Percentiles rank a stretch among this genome's conserved stretches.
phyloP scores from a whole-genome alignment of 2,888 invertebrate genomes.

The Eristalis arbustorum region DNA sequence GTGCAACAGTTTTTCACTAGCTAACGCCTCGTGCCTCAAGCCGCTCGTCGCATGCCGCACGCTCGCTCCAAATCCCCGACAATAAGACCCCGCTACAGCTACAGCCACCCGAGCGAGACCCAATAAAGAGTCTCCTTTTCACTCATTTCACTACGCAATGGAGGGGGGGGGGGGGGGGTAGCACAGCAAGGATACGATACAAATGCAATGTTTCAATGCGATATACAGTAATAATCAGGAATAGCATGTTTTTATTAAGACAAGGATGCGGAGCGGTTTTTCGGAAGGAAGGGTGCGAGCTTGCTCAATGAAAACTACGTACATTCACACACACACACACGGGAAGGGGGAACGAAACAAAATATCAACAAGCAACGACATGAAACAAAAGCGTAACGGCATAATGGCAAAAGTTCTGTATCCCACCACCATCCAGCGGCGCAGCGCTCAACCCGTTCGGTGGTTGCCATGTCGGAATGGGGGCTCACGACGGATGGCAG shows the following conservation, averaged over 20 bases:
- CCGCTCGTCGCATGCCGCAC: neutral
- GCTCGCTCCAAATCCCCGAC: neutral
- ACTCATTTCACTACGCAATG: constrained; percentile 64
- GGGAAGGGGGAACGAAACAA: neutral
- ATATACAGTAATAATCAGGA: constrained; percentile 66
- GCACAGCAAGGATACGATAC: constrained; percentile 32
- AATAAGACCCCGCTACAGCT: neutral
- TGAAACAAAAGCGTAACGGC: constrained; percentile 66
- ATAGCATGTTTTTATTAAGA: constrained; percentile 60
- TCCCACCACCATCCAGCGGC: neutral
- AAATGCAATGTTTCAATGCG: constrained; percentile 66
- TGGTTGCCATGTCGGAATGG: neutral
- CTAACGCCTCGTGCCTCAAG: neutral
- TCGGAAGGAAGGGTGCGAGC: neutral
- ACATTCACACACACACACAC: too few relatives aligned
- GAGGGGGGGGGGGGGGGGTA: neutral
- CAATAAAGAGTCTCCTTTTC: constrained; percentile 58
- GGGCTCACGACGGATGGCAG: constrained; percentile 14
- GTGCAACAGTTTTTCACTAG: constrained; percentile 55
- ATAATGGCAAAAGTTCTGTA: constrained; percentile 65
- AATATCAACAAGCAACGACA: constrained; percentile 60
- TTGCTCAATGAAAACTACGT: constrained; percentile 1
- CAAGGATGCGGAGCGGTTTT: neutral
- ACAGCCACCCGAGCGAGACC: neutral
- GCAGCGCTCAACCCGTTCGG: neutral